These are phyloP conservation scores for Amiota communis DNA, from an alignment of 2,888 invertebrate genomes.

Conservation along the genomic window DNA sequence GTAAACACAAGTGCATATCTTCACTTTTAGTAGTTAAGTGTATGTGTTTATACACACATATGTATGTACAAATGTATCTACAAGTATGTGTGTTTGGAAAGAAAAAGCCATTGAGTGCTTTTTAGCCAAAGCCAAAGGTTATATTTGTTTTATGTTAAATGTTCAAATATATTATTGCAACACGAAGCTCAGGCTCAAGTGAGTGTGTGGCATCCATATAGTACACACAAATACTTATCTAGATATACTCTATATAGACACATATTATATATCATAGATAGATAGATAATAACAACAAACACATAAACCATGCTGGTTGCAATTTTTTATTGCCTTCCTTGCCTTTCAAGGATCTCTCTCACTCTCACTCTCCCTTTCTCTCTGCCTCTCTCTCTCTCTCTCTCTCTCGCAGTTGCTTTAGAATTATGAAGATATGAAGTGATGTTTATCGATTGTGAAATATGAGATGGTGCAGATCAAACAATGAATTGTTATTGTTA, in stretches of 20 bases:
- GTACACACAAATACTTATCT: conserved; percentile 42
- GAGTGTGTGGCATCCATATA: conserved; percentile 4
- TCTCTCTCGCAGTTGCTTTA: conserved; percentile 34
- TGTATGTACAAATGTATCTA: neutral
- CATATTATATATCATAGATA: conserved; percentile 12
- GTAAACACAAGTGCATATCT: too few relatives aligned
- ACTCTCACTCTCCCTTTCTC: too few relatives aligned
- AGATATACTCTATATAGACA: conserved; percentile 34
- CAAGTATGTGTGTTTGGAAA: neutral
- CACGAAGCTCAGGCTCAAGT: conserved; percentile 39
- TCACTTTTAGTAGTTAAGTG: too few relatives aligned
- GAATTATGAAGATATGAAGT: conserved; percentile 69
- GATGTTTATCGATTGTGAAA: conserved; percentile 71
- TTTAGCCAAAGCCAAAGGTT: conserved; percentile 59
- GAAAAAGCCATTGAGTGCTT: conserved; percentile 30
- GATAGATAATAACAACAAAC: conserved; percentile 18
- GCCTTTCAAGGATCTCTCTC: too few relatives aligned
- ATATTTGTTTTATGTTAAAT: conserved; percentile 70
- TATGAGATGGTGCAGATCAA: conserved; percentile 55
- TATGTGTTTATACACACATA: neutral
- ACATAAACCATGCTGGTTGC: neutral
- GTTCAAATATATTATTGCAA: conserved; percentile 67
- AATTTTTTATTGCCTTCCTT: neutral
- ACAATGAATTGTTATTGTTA: conserved; percentile 1
- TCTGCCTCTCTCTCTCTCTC: neutral